Conservation (phyloP, 2,888 invertebrate species). For the Cryptosula pallasiana region DNA sequence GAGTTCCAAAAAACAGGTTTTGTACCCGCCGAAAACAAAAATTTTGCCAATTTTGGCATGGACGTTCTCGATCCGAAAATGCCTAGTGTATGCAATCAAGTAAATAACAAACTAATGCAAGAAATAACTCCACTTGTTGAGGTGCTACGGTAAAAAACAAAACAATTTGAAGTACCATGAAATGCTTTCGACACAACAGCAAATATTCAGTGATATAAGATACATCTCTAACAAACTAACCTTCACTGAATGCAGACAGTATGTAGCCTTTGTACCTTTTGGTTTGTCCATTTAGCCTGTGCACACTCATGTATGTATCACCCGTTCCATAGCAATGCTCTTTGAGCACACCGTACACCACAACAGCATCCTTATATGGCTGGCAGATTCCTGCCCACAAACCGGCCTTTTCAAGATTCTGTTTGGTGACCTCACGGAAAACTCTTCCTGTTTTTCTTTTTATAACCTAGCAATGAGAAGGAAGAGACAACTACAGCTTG, state of each 20-base stretch:
- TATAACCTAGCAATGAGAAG: background rate
- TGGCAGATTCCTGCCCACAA: slow-evolving; percentile 31
- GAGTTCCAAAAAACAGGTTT: too few species aligned
- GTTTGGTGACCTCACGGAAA: background rate
- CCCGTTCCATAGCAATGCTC: slow-evolving; percentile 34
- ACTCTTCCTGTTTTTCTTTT: background rate
- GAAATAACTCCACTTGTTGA: too few species aligned
- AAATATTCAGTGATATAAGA: background rate
- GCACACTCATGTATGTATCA: slow-evolving; percentile 33
- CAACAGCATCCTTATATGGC: slow-evolving; percentile 35
- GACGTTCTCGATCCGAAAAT: too few species aligned
- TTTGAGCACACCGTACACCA: slow-evolving; percentile 42
- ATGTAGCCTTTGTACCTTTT: slow-evolving; percentile 9
- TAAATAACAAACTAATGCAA: too few species aligned
- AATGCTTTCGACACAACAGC: background rate
- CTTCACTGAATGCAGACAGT: background rate
- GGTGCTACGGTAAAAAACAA: background rate
- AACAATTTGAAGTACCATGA: background rate
- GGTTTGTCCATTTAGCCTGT: slow-evolving; percentile 15
- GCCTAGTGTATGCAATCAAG: too few species aligned
- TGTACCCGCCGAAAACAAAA: too few species aligned
- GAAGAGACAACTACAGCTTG: background rate
- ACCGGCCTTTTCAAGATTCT: slow-evolving; percentile 27
- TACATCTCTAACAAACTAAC: background rate
- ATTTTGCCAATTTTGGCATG: too few species aligned